Evolutionary conservation across 2,113 vertebrate species (phyloP).

Genomic region (Proteles cristata): DNA sequence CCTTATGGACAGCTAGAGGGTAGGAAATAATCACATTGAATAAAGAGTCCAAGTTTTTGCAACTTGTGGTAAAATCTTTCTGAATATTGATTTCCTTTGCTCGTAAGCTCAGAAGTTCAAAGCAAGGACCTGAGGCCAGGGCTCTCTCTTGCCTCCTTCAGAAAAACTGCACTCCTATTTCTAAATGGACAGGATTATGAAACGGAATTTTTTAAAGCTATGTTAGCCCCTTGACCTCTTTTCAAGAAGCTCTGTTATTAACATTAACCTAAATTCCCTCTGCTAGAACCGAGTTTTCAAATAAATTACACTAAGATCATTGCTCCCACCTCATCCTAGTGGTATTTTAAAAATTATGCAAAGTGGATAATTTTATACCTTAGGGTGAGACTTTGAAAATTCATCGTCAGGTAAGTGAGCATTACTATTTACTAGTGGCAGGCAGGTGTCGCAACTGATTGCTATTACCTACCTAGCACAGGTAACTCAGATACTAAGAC

Average conservation of each 20-base stretch:
- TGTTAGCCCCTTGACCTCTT: slow-evolving; percentile 70
- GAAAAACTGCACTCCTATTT: slow-evolving; percentile 72
- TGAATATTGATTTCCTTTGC: slow-evolving; percentile 85
- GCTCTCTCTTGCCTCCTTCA: slow-evolving; percentile 73
- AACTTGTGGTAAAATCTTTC: slow-evolving; percentile 82
- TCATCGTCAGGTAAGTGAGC: slow-evolving; percentile 37
- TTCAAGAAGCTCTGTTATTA: slow-evolving; percentile 73
- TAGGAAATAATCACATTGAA: slow-evolving; percentile 86
- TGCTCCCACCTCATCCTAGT: slow-evolving; percentile 52
- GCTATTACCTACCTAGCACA: background rate
- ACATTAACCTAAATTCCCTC: slow-evolving; percentile 78
- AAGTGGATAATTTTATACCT: slow-evolving; percentile 49
- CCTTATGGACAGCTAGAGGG: slow-evolving; percentile 82
- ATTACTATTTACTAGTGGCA: slow-evolving; percentile 4
- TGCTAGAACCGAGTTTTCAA: slow-evolving; percentile 74
- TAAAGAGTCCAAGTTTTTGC: slow-evolving; percentile 79
- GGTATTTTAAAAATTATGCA: slow-evolving; percentile 76
- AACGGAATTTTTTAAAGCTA: slow-evolving; percentile 77
- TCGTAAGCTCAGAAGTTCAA: slow-evolving; percentile 88
- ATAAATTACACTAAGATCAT: slow-evolving; percentile 79
- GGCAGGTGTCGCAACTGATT: background rate
- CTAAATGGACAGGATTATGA: slow-evolving; percentile 81
- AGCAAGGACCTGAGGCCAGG: slow-evolving; percentile 82
- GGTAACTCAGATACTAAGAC: background rate
- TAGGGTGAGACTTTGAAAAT: slow-evolving; percentile 44